These are phyloP conservation scores for Drosophila pectinifera DNA, from an alignment of 1,140 invertebrate genomes.

Conservation along the genomic window DNA sequence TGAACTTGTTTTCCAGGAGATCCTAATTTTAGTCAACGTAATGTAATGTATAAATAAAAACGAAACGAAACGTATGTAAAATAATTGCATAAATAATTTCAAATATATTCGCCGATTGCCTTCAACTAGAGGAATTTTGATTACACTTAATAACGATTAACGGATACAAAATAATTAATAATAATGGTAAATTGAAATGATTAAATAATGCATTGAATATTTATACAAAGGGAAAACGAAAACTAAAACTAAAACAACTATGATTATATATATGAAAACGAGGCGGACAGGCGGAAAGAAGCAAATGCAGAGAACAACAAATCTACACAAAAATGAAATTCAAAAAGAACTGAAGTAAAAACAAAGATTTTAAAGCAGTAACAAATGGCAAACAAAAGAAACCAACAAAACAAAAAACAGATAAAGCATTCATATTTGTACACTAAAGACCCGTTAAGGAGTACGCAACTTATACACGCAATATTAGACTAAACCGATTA, in stretches of 20 bases:
- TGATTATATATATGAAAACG: conserved; percentile 16
- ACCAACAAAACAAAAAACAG: conserved; percentile 28
- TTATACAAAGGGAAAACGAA: conserved; percentile 47
- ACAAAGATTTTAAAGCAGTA: conserved; percentile 80
- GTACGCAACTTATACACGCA: conserved; percentile 51
- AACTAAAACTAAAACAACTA: conserved; percentile 36
- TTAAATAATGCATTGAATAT: conserved; percentile 69
- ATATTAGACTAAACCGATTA: conserved; percentile 49
- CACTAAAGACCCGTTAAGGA: conserved; percentile 42
- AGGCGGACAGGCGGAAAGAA: conserved; percentile 29
- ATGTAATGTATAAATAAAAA: conserved; percentile 44
- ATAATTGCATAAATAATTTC: conserved; percentile 85
- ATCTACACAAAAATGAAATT: conserved; percentile 71
- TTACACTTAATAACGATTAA: conserved; percentile 78
- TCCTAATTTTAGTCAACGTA: conserved; percentile 62
- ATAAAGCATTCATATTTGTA: conserved; percentile 71
- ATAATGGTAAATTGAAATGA: conserved; percentile 49
- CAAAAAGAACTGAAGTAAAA: conserved; percentile 84
- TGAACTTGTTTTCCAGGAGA: conserved; percentile 67
- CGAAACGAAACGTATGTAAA: conserved; percentile 74
- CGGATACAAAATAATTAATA: conserved; percentile 55
- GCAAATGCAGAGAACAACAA: conserved; percentile 60
- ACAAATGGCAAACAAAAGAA: conserved; percentile 66
- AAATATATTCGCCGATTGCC: conserved; percentile 85
- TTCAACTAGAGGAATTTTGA: conserved; percentile 85